Base-by-base conservation (phyloP, 2,797 vertebrate species). In the Galago senegalensis region DNA sequence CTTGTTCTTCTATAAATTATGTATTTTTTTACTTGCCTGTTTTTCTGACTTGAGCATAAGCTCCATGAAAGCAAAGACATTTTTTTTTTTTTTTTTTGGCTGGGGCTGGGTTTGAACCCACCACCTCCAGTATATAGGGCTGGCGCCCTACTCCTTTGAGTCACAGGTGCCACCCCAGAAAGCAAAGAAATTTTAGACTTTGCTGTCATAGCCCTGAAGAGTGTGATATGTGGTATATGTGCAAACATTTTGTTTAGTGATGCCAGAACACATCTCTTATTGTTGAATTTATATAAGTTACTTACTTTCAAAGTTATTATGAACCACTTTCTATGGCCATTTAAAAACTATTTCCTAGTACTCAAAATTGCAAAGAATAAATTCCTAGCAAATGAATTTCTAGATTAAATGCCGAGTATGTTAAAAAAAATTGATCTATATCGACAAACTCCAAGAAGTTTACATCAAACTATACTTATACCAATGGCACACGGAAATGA, bases 381-480 rank as follows among this genome's bases (percentile, higher is more conserved):
- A 73, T 81, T 60, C 75, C 79, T 89, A 82, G 69, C 84, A 76
- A 72, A 46, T 61, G 46, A 84, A 53, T 89, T 85, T 86, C 14
- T 77, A 49, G 75, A 46, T 89, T 88, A 67, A 89, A 60, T 46
- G 46, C 12, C 90, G 40, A 46, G 18, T 9, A 31, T 23, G 27
- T 16, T 88, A n/a, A 69, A 83, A 91, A 81, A 27, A 5, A 40
- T 3, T 53, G 5, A 82, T 72, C 3, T 73, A 31, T 60, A 65
- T 18, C 43, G 75, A 76, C 21, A 93, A 56, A 34, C 43, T 63
- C 27, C 7, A 31, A 72, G 87, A 83, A 43, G 3, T 67, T 76
- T 43, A 29, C 2, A 29, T 60, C 16, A 5, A 75, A 46, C 87
- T 58, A 37, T 13, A 46, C 4, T 34, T 87, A 53, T 43, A 31